Evolutionary conservation across 2,888 invertebrate genomes (phyloP), one percentile per base, ranked within the genome.

Genomic region (Agrochola circellaris): DNA sequence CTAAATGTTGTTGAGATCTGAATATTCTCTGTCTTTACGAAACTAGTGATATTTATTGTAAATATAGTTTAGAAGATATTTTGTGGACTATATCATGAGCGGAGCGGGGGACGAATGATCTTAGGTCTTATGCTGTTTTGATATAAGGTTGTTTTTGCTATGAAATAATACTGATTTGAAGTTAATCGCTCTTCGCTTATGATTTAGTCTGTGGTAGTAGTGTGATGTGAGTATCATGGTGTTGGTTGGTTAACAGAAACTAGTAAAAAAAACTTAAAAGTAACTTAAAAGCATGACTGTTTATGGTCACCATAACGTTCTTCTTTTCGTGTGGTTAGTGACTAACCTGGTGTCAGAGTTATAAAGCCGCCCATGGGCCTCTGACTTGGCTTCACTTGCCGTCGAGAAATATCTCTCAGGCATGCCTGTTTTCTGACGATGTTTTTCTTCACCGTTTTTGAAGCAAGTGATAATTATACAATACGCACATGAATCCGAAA

Each of bases 11-110:
- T 79, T 74, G 77, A 86, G 89, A 89, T 88, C 84, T 89, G 89
- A 89, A 78, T 80, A 74, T 78, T 83, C 68, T 83, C 78, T 77
- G 70, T 84, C 64, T 80, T 77, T 67, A 75, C 56, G 48, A 82
- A 69, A 79, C 15, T 84, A 85, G 82, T 83, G 79, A 83, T 90
- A 86, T 88, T 89, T 88, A 85, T 87, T 90, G 89, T 90, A 90
- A 84, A 89, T 89, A 89, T 83, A 83, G 42, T 65, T 68, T 77
- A 81, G 73, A 64, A 73, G 51, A 51, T 76, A 68, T 65, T 70
- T 15, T 65, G n/a, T 23, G 51, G 60, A 77, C 66, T 80, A 58
- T 60, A 5, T 76, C 48, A 45, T 80, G 65, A 69, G 75, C 26
- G 54, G 58, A 75, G 56, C 2, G 8, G n/a, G 15, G 23, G 15